Evolutionary conservation across 2,888 invertebrate genomes (phyloP), one percentile per base, ranked within the genome.

Genomic region (Dynastes maya): DNA sequence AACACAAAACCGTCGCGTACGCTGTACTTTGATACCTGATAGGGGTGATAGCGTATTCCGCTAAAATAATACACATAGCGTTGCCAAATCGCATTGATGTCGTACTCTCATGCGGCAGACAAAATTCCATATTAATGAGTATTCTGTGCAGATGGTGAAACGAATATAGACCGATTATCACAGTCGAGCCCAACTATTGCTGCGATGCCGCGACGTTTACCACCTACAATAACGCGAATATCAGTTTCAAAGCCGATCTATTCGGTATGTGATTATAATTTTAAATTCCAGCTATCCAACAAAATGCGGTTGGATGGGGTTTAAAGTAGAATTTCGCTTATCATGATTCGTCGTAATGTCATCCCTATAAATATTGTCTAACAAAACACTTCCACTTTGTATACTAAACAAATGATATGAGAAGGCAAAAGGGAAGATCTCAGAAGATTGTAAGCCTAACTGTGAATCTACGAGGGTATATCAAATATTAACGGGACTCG

Each of bases 81-180:
- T 22, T 45, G 45, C 45, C 49, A 49, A 58, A 67, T 67, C 22
- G n/a, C 40, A 37, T 64, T n/a, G n/a, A 49, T 67, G 49, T 45
- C 67, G 45, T 49, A 22, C 49, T 32, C 63, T 29, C 63, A 13
- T 63, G 32, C 32, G 32, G 63, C 63, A 32, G 63, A 67, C 67
- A 49, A 49, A 45, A 67, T 67, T 49, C 67, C 49, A 16, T 49
- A 67, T 67, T 67, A 67, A 67, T 67, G 49, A 49, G 67, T 67
- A 67, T 67, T 67, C 67, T 9, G 67, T 67, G 67, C 67, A 67
- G 49, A 67, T 67, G 67, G 67, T 45, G 65, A 67, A 67, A 67
- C 67, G 67, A 67, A 45, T 45, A 67, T 49, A 16, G 67, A 22
- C 22, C 67, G 45, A 67, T 67, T 67, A 45, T 49, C 67, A 32